phyloP scores from a whole-genome alignment of 2,113 vertebrate genomes.

The Colistium nudipinnis region DNA sequence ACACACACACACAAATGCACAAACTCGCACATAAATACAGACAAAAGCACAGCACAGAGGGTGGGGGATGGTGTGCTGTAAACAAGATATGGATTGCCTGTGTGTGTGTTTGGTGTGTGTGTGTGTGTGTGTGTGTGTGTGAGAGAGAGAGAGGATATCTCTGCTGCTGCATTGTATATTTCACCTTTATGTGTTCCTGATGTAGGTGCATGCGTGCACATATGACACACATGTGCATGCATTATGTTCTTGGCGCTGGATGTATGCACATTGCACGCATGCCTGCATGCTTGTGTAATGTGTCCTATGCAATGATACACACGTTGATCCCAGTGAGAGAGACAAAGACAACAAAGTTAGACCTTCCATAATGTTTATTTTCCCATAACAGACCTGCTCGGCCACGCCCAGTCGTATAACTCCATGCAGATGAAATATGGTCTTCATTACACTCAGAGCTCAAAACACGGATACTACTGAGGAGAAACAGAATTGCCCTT shows the following conservation, averaged over 20 bases:
- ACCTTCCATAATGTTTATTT: conserved; percentile 77
- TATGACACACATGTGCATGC: conserved; percentile 25
- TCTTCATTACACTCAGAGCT: conserved; percentile 73
- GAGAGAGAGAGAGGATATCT: conserved; percentile 11
- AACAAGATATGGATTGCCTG: conserved; percentile 60
- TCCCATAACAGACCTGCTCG: conserved; percentile 70
- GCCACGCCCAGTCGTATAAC: conserved; percentile 73
- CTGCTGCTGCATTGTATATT: conserved; percentile 48
- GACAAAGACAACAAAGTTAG: conserved; percentile 78
- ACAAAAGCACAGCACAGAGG: conserved; percentile 34
- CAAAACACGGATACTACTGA: conserved; percentile 60
- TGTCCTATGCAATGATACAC: conserved; percentile 71
- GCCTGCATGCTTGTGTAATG: conserved; percentile 62
- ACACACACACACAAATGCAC: conserved; percentile 24
- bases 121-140: conserved; percentile 11
- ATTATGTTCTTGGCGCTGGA: conserved; percentile 24
- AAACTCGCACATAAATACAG: conserved; percentile 27
- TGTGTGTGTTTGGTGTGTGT: conserved; percentile 6
- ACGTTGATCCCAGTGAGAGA: conserved; percentile 69
- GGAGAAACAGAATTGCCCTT: conserved; percentile 71
- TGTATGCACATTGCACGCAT: conserved; percentile 46
- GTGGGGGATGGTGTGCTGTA: conserved; percentile 62
- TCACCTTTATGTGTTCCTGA: conserved; percentile 46
- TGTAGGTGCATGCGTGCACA: conserved; percentile 24
- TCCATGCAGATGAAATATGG: conserved; percentile 78